These are phyloP conservation scores for Maniola hyperantus DNA, from an alignment of 2,888 invertebrate species.

Conservation along the genomic window DNA sequence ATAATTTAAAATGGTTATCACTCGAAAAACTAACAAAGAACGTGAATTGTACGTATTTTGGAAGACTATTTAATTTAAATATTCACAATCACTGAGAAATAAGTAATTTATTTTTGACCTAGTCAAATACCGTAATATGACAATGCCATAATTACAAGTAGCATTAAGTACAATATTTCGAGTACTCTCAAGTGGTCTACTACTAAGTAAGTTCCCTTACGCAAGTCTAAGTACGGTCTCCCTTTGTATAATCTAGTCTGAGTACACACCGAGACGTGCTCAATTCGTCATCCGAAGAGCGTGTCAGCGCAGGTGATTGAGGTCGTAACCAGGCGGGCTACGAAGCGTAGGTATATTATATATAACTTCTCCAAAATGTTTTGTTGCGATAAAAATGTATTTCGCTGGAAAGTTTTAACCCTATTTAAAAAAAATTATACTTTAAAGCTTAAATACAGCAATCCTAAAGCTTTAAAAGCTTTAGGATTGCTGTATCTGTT, in stretches of 20 bases:
- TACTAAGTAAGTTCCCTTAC: slow-evolving; percentile 33
- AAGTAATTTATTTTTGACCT: too few relatives aligned
- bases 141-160: not conserved
- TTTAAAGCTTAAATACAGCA: too few relatives aligned
- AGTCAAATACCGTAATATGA: too few relatives aligned
- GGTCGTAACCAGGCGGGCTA: not conserved
- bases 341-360: not conserved
- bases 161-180: not conserved
- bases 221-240: slow-evolving; percentile 13
- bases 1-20: too few relatives aligned
- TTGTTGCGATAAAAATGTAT: not conserved
- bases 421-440: not conserved
- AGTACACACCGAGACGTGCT: slow-evolving; percentile 21
- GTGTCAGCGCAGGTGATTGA: slow-evolving; percentile 2
- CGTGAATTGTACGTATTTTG: too few relatives aligned
- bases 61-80: too few relatives aligned
- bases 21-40: too few relatives aligned
- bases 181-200: slow-evolving; percentile 1
- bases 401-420: not conserved
- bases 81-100: too few relatives aligned
- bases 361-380: slow-evolving; percentile 4
- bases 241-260: slow-evolving; percentile 21
- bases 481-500: not conserved
- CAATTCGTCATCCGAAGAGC: slow-evolving; percentile 14
- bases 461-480: too few relatives aligned